These are phyloP conservation scores for Brachionus angularis DNA, from an alignment of 1,140 invertebrate species.

Conservation along the genomic window DNA sequence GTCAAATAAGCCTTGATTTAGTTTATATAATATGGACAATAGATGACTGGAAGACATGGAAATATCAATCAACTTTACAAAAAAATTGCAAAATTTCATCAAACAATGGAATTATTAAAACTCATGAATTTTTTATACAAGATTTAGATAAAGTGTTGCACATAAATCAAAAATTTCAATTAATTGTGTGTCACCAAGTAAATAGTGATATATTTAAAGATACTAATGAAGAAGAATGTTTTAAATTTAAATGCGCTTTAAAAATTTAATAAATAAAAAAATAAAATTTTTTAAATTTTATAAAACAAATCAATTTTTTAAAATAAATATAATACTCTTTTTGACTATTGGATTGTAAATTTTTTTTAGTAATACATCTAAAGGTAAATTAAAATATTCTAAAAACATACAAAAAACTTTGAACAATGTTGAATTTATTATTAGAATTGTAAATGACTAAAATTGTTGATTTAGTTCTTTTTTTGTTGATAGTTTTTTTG, in stretches of 20 bases:
- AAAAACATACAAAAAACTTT: too few relatives aligned
- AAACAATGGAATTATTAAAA: not conserved
- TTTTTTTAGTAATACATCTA: too few relatives aligned
- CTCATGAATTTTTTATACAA: constrained; percentile 43
- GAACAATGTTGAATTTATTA: too few relatives aligned
- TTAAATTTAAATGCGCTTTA: constrained; percentile 36
- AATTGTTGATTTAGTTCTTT: too few relatives aligned
- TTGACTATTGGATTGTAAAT: too few relatives aligned
- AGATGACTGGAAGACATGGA: constrained; percentile 35
- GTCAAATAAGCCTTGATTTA: constrained; percentile 1
- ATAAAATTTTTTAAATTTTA: not conserved
- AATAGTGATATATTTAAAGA: constrained; percentile 7
- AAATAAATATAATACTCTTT: too few relatives aligned
- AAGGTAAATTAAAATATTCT: too few relatives aligned
- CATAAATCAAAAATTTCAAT: constrained; percentile 22
- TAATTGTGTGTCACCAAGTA: constrained; percentile 38
- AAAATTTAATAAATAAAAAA: not conserved
- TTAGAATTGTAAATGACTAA: too few relatives aligned
- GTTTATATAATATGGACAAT: constrained; percentile 37
- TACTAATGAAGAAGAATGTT: constrained; percentile 29
- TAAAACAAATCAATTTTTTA: too few relatives aligned
- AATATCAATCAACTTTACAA: constrained; percentile 26
- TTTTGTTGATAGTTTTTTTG: too few relatives aligned
- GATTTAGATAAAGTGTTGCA: not conserved
- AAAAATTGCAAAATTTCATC: constrained; percentile 24